Evolutionary conservation across 2,797 vertebrate species (phyloP), one percentile per base, ranked within the genome.

Genomic region (Simalia tracyae): DNA sequence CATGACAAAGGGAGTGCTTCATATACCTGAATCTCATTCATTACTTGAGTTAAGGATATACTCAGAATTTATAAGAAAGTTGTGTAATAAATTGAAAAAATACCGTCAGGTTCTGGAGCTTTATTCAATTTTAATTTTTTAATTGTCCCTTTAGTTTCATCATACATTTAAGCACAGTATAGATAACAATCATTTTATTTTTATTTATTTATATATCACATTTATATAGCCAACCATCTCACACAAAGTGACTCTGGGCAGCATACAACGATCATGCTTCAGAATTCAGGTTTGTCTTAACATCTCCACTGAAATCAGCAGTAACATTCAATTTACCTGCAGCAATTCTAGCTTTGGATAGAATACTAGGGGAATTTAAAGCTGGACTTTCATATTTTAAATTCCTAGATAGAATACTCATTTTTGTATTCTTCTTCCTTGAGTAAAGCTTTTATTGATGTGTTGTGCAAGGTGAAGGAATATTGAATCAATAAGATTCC

Each of bases 391-490:
- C 50, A 54, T 6, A 59, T 2, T 86, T 87, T 26, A 26, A 87
- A 60, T 60, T 59, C 24, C 36, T 26, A 76, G 22, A 31, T 91
- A 36, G 59, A 36, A 86, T 66, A 28, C 63, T 14, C 8, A 42
- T 36, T n/a, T 36, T 96, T 76, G 96, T 94, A 94, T 94, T 95
- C 93, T 50, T 94, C 95, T 94, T 96, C 95, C 93, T 95, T 60
- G 94, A 93, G 85, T 94, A 92, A 92, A 94, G 93, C 72, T 93
- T 95, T 89, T 90, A 91, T 95, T 94, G 93, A 95, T 95, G 96
- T 96, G 89, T 95, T 96, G 93, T 95, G 95, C 17, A 28, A 5
- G 14, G 5, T 19, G 42, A 60, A 92, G 76, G 5, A 95, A 96
- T 96, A 96, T 72, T 19, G 93, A 94, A 92, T 93, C 90, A 63